Conservation (phyloP, 2,113 vertebrate species). For the Anolis sagrei region DNA sequence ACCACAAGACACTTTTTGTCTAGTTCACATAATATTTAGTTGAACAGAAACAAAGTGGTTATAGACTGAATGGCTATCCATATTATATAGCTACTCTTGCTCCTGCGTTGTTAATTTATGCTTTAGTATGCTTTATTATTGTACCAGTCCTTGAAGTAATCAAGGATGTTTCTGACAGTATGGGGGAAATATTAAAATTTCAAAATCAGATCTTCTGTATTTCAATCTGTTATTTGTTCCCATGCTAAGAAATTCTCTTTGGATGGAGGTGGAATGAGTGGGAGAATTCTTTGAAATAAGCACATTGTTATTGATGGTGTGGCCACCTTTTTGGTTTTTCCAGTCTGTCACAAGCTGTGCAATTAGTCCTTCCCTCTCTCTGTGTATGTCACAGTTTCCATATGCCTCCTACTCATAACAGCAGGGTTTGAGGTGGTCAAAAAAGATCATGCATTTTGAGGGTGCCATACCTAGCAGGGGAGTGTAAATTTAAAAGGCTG, state of each 20-base stretch:
- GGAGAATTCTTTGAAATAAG: neutral
- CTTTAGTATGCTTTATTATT: neutral
- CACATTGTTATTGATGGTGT: neutral
- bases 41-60: neutral
- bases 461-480: neutral
- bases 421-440: neutral
- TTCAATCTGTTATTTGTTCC: slow-evolving; percentile 14
- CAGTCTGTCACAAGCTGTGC: slow-evolving; percentile 4
- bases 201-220: neutral
- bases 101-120: neutral
- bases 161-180: neutral
- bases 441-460: neutral
- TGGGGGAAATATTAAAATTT: neutral
- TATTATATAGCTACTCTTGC: neutral
- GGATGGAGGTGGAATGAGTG: slow-evolving; percentile 8
- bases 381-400: neutral
- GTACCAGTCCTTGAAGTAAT: neutral
- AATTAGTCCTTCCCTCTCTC: neutral
- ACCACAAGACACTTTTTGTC: neutral
- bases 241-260: neutral
- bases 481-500: neutral
- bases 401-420: neutral
- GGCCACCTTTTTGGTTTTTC: neutral
- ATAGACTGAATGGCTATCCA: neutral
- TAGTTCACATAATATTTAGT: neutral